Evolutionary conservation across 2,113 vertebrate genomes (phyloP), one percentile per base, ranked within the genome.

Genomic region (Tragelaphus imberbis): DNA sequence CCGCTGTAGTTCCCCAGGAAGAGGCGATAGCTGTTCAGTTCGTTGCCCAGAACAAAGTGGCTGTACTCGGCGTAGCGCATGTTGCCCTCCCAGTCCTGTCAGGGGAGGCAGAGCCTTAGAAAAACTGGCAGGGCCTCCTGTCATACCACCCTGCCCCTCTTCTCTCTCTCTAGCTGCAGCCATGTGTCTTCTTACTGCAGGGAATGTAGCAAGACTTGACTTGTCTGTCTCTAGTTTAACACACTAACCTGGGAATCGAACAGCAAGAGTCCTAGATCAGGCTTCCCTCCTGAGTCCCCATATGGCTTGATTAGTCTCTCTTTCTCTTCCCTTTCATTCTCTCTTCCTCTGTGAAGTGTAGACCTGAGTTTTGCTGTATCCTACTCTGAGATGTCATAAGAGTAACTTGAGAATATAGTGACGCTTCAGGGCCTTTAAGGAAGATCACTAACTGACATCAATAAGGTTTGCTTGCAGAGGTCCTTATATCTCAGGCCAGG

Each of bases 21-120:
- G 21, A 99, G 99, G 51, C 99, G 99, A 94, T 99, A 99, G 99
- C 99, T 99, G 97, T 99, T 99, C 0, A 99, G 51, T 55, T 99
- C 99, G 0, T 99, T 99, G 97, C 98, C 98, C 90, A 99, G 58
- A 1, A 98, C 99, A 97, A 99, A 99, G 23, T 99, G 99, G 87
- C 97, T 98, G 12, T 99, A 99, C 63, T 99, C 99, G 0, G 99
- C 99, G 0, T 99, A 99, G 81, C 99, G 99, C 0, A 33, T 90
- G 84, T 98, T 82, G 2, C 99, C 99, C 56, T 99, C 99, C 99
- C 99, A 99, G 99, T 99, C 99, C 99, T 99, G 97, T 82, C 36
- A 1, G 44, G n/a, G 16, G 56, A 12, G 3, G 93, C 68, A 28
- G 1, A 65, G 79, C 71, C 80, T 84, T 56, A 75, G 92, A 27